Conservation (phyloP, 1,140 invertebrate species). For the Heliconius hermathena region DNA sequence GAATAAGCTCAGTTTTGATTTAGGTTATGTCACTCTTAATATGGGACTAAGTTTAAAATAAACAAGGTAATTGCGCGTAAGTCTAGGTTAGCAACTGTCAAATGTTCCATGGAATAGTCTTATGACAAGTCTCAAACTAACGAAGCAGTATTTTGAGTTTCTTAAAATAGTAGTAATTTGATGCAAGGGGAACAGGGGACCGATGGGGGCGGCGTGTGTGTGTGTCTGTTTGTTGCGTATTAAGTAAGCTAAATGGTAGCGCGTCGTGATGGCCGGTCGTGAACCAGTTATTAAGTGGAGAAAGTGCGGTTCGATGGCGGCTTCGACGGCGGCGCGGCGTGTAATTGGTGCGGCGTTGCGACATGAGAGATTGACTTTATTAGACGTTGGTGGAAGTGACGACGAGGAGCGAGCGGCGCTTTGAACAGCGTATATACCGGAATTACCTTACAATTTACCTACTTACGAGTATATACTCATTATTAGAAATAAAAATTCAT, state of each 20-base stretch:
- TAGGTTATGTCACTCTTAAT: not conserved
- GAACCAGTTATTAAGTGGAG: slow-evolving; percentile 52
- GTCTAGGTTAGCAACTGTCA: not conserved
- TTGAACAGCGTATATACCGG: no score
- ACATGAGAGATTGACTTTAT: slow-evolving; percentile 37
- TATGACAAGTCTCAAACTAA: not conserved
- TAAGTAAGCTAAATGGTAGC: slow-evolving; percentile 38
- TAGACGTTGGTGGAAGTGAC: slow-evolving; percentile 5
- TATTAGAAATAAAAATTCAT: no score
- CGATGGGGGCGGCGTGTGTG: not conserved
- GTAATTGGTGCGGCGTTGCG: slow-evolving; percentile 48
- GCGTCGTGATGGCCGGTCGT: slow-evolving; percentile 43
- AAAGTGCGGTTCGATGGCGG: slow-evolving; percentile 50
- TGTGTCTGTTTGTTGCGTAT: not conserved
- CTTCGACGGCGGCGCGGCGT: slow-evolving; percentile 19
- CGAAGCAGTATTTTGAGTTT: not conserved
- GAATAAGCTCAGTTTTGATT: not conserved
- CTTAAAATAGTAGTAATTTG: not conserved
- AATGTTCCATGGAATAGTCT: not conserved
- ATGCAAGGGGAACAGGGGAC: not conserved
- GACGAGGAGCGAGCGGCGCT: not conserved
- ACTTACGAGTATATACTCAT: no score
- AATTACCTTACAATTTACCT: no score
- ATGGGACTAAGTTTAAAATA: not conserved
- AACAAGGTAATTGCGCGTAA: not conserved